Base-by-base conservation (phyloP, 2,797 vertebrate genomes). In the Myotis daubentonii region DNA sequence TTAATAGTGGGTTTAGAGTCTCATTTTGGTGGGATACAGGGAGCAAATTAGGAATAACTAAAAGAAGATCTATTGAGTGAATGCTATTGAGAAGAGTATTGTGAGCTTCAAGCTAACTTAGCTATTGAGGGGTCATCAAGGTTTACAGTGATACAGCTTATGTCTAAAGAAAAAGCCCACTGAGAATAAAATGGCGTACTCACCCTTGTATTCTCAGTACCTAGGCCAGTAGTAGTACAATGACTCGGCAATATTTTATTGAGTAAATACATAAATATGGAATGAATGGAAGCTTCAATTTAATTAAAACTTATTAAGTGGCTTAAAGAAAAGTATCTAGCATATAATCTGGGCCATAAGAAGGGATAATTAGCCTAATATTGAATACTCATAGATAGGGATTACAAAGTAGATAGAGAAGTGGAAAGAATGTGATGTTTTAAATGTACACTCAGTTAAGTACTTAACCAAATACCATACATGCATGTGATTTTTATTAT, bases 401-500 rank as follows among this genome's bases (percentile, higher is more conserved):
- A 84, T 83, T 72, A 55, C 11, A 62, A 88, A 80, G 74, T 80
- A 22, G 12, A 55, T 84, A 78, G 6, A 57, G 0, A 9, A 72
- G 8, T 72, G 23, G 15, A 36, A 78, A 84, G 5, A 74, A 47
- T 11, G 4, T 60, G 30, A 33, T 11, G 11, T 66, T 70, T 70
- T 28, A 57, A 65, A 81, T 15, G n/a, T 47, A 36, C 2, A 30
- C 3, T 70, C 19, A 44, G 12, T 9, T 75, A 81, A 80, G 25
- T 23, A 71, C 11, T 80, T 85, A 65, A 75, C 11, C 6, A 9
- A 80, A 49, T 86, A 44, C 16, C 5, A 4, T 76, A 55, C 8
- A 23, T 8, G 1, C 25, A 82, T 70, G 3, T 55, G 30, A 87
- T 71, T 83, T 91, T 86, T 87, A 85, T 95, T 53, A 53, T 49